These are phyloP conservation scores for Tuberolachnus salignus DNA, from an alignment of 2,888 invertebrate species.

Conservation along the genomic window DNA sequence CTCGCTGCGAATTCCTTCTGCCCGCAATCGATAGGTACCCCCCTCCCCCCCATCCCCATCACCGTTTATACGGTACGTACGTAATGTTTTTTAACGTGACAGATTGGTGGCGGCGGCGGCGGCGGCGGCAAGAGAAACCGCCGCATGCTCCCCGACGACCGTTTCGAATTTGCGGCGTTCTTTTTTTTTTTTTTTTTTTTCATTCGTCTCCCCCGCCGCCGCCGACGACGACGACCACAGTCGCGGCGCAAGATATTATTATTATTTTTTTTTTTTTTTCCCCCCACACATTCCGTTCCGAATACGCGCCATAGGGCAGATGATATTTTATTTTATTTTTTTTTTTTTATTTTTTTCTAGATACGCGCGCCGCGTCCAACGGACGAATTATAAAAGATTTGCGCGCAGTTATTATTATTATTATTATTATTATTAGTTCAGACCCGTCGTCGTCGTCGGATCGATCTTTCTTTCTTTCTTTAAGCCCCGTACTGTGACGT, in stretches of 20 bases:
- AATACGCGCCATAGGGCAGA: no score
- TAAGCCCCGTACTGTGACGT: background rate
- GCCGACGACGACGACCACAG: no score
- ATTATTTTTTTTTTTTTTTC: background rate
- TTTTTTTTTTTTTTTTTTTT: no score
- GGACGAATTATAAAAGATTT: no score
- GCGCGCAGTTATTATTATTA: no score
- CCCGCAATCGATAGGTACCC: conserved; percentile 27
- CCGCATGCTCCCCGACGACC: background rate
- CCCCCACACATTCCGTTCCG: background rate
- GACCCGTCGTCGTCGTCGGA: no score
- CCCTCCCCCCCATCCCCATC: no score
- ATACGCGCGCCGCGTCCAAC: background rate
- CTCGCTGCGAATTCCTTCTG: conserved; percentile 14
- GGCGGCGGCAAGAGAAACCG: conserved; percentile 23
- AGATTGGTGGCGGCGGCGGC: conserved; percentile 33
- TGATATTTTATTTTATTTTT: no score
- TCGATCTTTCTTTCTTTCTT: no score
- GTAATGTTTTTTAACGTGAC: conserved; percentile 3
- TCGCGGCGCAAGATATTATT: no score
- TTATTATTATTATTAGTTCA: conserved; percentile 7
- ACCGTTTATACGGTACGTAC: background rate
- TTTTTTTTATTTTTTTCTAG: no score
- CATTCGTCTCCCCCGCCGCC: no score
- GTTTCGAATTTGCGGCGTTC: background rate